Conservation (phyloP, 2,888 invertebrate genomes). For the Orthonevra nobilis region DNA sequence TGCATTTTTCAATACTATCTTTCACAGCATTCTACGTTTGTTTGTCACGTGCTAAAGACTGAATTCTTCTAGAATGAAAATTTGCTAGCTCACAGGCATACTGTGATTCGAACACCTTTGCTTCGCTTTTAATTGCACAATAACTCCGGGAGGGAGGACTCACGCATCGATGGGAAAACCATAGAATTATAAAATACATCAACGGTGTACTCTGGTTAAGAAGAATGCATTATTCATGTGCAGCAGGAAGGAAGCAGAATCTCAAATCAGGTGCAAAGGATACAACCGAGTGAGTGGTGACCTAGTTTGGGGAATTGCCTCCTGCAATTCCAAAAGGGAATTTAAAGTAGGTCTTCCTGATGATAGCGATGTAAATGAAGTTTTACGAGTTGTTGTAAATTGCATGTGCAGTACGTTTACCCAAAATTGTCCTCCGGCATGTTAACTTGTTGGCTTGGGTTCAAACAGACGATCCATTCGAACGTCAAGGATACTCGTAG, state of each 20-base stretch:
- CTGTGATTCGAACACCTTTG: constrained; percentile 9
- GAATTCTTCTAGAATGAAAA: not conserved
- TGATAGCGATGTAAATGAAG: constrained; percentile 63
- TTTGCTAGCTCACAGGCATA: not conserved
- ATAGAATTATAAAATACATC: constrained; percentile 55
- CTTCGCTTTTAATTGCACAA: constrained; percentile 56
- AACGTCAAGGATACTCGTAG: not conserved
- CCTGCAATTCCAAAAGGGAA: constrained; percentile 67
- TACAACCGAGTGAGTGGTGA: constrained; percentile 56
- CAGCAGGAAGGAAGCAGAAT: constrained; percentile 25
- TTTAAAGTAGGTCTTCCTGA: constrained; percentile 52
- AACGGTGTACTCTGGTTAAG: constrained; percentile 48
- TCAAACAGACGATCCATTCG: not conserved
- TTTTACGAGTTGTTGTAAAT: constrained; percentile 57
- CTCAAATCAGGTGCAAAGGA: constrained; percentile 57
- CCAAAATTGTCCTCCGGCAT: constrained; percentile 23
- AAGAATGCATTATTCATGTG: constrained; percentile 63
- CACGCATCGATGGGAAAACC: constrained; percentile 54
- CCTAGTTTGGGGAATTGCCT: constrained; percentile 58
- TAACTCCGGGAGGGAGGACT: constrained; percentile 40
- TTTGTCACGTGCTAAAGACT: not conserved
- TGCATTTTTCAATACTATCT: no score
- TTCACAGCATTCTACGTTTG: no score
- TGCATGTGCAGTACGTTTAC: constrained; percentile 45
- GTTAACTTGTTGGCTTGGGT: constrained; percentile 4